Conservation (phyloP, 2,113 vertebrate genomes). For the Phoxinus phoxinus region DNA sequence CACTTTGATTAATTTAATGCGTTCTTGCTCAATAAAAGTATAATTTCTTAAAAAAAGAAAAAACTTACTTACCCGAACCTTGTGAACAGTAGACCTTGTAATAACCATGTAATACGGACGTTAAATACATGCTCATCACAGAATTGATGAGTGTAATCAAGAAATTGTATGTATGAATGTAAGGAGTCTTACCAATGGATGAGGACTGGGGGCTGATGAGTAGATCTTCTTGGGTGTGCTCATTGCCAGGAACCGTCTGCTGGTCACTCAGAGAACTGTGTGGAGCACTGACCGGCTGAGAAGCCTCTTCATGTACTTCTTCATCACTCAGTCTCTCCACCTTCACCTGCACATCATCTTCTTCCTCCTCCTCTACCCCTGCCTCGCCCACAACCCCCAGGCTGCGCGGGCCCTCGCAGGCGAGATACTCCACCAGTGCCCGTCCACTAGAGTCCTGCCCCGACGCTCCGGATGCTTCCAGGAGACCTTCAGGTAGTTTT, state of each 20-base stretch:
- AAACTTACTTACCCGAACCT: no score
- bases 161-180: no score
- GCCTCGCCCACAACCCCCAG: conserved; percentile 67
- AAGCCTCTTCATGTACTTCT: conserved; percentile 93
- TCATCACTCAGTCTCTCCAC: conserved; percentile 96
- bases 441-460: conserved; percentile 78
- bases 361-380: conserved; percentile 83
- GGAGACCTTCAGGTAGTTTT: conserved; percentile 89
- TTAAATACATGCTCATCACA: no score
- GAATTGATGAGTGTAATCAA: no score
- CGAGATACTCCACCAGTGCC: conserved; percentile 87
- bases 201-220: conserved; percentile 99
- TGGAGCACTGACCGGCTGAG: conserved; percentile 92
- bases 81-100: no score
- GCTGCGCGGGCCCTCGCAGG: conserved; percentile 88
- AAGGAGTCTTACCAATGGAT: conserved; percentile 86
- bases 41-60: background rate
- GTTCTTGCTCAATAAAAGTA: background rate
- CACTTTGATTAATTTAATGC: background rate
- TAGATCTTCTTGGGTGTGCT: conserved; percentile 96
- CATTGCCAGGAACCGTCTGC: conserved; percentile 95
- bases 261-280: conserved; percentile 98
- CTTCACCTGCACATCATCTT: conserved; percentile 94
- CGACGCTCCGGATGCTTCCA: conserved; percentile 78
- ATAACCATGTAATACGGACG: no score